These are phyloP conservation scores for Synergus gifuensis DNA, from an alignment of 2,888 invertebrate species.

Conservation along the genomic window DNA sequence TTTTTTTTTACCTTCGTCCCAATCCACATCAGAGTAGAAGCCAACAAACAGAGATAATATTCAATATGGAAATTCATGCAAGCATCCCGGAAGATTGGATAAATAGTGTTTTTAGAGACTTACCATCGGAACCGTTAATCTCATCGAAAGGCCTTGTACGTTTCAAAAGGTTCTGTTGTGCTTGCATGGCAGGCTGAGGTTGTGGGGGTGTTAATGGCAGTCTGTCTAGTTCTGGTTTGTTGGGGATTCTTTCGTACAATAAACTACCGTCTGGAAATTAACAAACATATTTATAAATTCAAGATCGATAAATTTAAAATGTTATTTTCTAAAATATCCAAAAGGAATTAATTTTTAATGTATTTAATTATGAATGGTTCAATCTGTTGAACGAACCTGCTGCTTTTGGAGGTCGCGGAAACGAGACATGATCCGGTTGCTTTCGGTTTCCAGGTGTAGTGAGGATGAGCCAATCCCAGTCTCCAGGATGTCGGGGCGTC, in stretches of 20 bases:
- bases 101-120: constrained; percentile 74
- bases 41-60: constrained; percentile 78
- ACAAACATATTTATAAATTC: constrained; percentile 13
- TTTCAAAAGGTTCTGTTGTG: constrained; percentile 83
- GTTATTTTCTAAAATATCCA: too few relatives aligned
- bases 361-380: too few relatives aligned
- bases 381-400: constrained; percentile 80
- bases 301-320: neutral
- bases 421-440: constrained; percentile 88
- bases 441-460: constrained; percentile 89
- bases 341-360: too few relatives aligned
- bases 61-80: constrained; percentile 64
- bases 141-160: constrained; percentile 89
- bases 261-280: constrained; percentile 87
- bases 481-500: constrained; percentile 76
- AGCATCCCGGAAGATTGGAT: constrained; percentile 10
- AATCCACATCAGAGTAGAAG: constrained; percentile 83
- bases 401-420: constrained; percentile 94
- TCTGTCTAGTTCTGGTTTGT: constrained; percentile 87
- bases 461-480: constrained; percentile 86
- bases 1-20: constrained; percentile 82
- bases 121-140: constrained; percentile 93
- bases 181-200: constrained; percentile 72
- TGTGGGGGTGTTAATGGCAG: constrained; percentile 79
- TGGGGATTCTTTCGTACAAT: constrained; percentile 91